Base-by-base conservation (phyloP, 2,888 invertebrate species). In the Tinea semifulvella region DNA sequence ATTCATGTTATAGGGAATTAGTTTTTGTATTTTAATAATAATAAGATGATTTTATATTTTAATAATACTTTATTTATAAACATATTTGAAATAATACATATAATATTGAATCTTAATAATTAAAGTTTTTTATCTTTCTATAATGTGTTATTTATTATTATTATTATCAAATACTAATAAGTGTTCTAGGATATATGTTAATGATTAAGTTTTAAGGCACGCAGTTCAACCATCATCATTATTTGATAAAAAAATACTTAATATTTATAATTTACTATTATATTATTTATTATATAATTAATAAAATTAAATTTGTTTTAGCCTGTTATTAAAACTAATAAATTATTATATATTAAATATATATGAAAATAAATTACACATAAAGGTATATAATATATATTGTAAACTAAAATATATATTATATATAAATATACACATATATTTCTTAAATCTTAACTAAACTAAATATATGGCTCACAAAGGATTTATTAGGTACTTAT, bases 401-500 rank as follows among this genome's bases (percentile, higher is more conserved):
- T 22, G 8, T 22, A 8, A 22, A 22, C 22, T 22, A 22, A 22
- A 22, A 22, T 22, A n/a, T n/a, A n/a, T n/a, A n/a, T n/a, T n/a
- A n/a, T n/a, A n/a, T n/a, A n/a, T n/a, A n/a, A n/a, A n/a, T 22
- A 22, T 5, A 7, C 22, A 7, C 22, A 22, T 22, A 7, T 7
- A 27, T 27, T 7, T n/a, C n/a, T 27, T 10, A 7, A 27, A 3
- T 13, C 13, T 31, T n/a, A n/a, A 31, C 31, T 31, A 31, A 31
- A 13, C 11, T n/a, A 26, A 22, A 26, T 26, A 10, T 26, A 26
- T 11, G 10, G 11, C 11, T 26, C 26, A 4, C 3, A 2, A 26
- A n/a, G 26, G 26, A 26, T 3, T 26, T n/a, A 31, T 7, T 31
- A 31, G 31, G 31, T 31, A 31, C 31, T 31, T 31, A 6, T 31